Base-by-base conservation (phyloP, 2,888 invertebrate species). In the Zygothrica quintamaculata region DNA sequence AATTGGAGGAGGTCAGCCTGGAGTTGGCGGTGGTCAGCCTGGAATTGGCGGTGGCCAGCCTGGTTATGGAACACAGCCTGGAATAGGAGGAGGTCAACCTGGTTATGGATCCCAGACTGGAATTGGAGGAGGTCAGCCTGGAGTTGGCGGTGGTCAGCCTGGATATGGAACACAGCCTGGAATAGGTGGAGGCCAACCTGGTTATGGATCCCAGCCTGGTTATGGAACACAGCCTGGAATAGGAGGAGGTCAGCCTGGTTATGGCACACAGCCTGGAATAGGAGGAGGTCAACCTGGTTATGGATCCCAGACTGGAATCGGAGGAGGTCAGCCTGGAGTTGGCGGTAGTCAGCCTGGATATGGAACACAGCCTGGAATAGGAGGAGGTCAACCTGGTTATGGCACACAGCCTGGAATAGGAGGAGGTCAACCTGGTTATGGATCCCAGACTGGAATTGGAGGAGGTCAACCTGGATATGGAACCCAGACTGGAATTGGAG, bases 321-420 rank as follows among this genome's bases (percentile, higher is more conserved):
- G n/a, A n/a, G n/a, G n/a, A n/a, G n/a, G n/a, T n/a, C 18, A 22
- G 18, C 18, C 18, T 22, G 18, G 18, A 3, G 18, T 22, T 22
- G 5, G 18, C 18, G 18, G 18, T 55, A 8, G 22, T 0, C 56
- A 40, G 5, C 18, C 18, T 22, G 18, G 18, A 3, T 22, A 22
- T 22, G 18, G 18, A 22, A 22, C 18, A 39, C 67, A 65, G n/a
- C 57, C 66, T 9, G 64, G 53, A 12, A 11, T 33, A 47, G 57
- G 18, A 2, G 53, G 40, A 0, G 25, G 47, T 0, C 65, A 65
- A 3, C 31, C 51, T 9, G 72, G 71, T n/a, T 55, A 48, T 15
- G 64, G 60, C 39, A 26, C 36, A 8, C 72, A 22, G 6, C 50
- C 56, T 16, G 52, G 58, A 5, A 51, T 36, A 16, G 51, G 53